These are phyloP conservation scores for Agapornis canus DNA, from an alignment of 2,797 vertebrate species.

Conservation along the genomic window DNA sequence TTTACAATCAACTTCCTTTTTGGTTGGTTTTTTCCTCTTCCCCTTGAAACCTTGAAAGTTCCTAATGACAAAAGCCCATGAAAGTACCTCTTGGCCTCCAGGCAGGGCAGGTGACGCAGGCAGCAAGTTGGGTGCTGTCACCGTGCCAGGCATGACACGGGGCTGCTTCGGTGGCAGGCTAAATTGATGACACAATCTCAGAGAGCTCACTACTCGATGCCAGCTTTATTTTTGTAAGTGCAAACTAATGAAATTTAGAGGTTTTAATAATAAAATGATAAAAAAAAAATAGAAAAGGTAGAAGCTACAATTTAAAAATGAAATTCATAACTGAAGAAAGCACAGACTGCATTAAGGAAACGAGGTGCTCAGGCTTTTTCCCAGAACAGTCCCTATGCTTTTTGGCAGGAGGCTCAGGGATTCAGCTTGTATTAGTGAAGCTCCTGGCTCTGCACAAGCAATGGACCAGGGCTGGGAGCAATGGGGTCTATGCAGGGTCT, in stretches of 20 bases:
- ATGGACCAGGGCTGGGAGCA: not conserved
- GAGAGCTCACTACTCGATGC: constrained; percentile 43
- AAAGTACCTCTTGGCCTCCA: not conserved
- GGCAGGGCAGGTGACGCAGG: constrained; percentile 34
- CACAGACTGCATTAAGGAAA: not conserved
- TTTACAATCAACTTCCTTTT: constrained; percentile 13
- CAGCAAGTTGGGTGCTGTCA: constrained; percentile 43
- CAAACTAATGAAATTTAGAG: constrained; percentile 69
- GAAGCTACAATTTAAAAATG: constrained; percentile 28
- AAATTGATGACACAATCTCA: constrained; percentile 57
- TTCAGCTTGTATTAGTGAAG: not conserved
- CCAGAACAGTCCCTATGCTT: not conserved
- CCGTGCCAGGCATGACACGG: constrained; percentile 21
- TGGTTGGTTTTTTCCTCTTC: not conserved
- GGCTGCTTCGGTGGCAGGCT: not conserved
- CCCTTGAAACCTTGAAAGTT: constrained; percentile 33
- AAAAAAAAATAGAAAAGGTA: not conserved
- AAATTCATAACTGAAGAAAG: not conserved
- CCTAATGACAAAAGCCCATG: not conserved
- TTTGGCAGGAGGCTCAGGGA: not conserved
- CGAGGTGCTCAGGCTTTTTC: not conserved
- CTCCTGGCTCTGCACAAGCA: not conserved
- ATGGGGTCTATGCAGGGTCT: not conserved
- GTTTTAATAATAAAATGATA: not conserved
- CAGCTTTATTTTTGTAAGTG: constrained; percentile 69